These are phyloP conservation scores for Drosophila lutescens DNA, from an alignment of 2,888 invertebrate genomes.

Conservation along the genomic window DNA sequence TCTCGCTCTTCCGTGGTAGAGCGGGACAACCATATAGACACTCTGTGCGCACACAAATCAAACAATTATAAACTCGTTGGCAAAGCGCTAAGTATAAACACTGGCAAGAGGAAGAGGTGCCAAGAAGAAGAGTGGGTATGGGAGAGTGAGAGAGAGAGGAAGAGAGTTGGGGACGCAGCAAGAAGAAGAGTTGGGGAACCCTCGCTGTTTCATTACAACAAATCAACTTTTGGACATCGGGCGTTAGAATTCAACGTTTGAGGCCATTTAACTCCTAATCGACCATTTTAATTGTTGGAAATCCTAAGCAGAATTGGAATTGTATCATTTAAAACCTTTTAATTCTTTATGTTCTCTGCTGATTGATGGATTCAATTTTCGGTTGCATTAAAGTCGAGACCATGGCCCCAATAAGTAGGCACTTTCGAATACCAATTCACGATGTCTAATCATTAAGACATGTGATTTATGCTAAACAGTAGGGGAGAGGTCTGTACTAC, in stretches of 20 bases:
- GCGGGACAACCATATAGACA: slow-evolving; percentile 42
- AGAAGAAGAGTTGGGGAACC: slow-evolving; percentile 14
- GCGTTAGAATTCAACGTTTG: slow-evolving; percentile 30
- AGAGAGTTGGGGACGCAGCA: neutral
- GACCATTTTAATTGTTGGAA: slow-evolving; percentile 9
- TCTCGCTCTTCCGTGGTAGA: slow-evolving; percentile 35
- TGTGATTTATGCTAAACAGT: too few species aligned
- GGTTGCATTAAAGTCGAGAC: neutral
- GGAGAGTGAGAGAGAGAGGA: slow-evolving; percentile 1
- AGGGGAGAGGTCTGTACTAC: too few species aligned
- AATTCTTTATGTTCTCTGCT: neutral
- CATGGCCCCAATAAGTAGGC: slow-evolving; percentile 15
- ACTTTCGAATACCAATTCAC: neutral
- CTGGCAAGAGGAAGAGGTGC: slow-evolving; percentile 7
- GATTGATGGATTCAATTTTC: neutral
- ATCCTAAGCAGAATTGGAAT: neutral
- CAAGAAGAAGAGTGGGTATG: neutral
- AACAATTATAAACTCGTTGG: slow-evolving; percentile 65
- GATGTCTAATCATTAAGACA: neutral
- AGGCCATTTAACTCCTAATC: slow-evolving; percentile 8
- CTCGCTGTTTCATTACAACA: slow-evolving; percentile 10
- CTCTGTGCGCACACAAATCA: slow-evolving; percentile 57
- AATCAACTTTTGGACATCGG: slow-evolving; percentile 6
- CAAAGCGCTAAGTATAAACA: slow-evolving; percentile 17
- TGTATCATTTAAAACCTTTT: slow-evolving; percentile 4